phyloP scores from a whole-genome alignment of 2,113 vertebrate genomes.

The Petromus typicus region DNA sequence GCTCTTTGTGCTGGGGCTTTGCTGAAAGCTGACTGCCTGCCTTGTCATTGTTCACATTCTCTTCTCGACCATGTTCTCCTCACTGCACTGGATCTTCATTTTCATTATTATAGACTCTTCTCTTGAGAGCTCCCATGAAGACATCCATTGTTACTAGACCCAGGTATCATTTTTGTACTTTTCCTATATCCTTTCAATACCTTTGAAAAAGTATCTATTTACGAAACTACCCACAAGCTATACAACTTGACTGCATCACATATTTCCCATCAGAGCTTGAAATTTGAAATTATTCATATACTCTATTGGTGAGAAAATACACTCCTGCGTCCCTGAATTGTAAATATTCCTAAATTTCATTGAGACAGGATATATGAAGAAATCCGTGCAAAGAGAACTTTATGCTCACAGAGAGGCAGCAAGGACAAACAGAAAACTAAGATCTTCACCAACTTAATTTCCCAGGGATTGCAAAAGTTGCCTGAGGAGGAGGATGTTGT shows the following conservation, averaged over 20 bases:
- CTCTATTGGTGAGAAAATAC: neutral
- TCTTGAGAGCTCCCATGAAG: neutral
- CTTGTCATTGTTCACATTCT: neutral
- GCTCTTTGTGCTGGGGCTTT: neutral
- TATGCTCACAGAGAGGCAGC: neutral
- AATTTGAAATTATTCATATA: neutral
- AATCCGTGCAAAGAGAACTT: neutral
- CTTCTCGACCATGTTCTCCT: neutral
- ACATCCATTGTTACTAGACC: neutral
- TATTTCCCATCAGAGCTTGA: neutral
- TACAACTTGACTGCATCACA: neutral
- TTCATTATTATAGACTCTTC: neutral
- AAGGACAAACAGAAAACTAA: neutral
- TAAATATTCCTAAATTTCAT: neutral
- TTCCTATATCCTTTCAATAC: neutral
- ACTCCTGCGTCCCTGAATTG: neutral
- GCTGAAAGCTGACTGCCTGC: neutral
- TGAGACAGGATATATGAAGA: neutral
- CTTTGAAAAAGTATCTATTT: neutral
- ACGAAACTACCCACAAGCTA: neutral
- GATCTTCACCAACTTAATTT: fast-evolving
- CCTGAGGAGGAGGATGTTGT: neutral
- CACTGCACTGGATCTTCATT: neutral
- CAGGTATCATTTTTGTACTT: neutral
- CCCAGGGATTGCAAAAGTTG: neutral